Evolutionary conservation across 2,888 invertebrate species (phyloP).

Genomic region (Drosophila melanosoma): DNA sequence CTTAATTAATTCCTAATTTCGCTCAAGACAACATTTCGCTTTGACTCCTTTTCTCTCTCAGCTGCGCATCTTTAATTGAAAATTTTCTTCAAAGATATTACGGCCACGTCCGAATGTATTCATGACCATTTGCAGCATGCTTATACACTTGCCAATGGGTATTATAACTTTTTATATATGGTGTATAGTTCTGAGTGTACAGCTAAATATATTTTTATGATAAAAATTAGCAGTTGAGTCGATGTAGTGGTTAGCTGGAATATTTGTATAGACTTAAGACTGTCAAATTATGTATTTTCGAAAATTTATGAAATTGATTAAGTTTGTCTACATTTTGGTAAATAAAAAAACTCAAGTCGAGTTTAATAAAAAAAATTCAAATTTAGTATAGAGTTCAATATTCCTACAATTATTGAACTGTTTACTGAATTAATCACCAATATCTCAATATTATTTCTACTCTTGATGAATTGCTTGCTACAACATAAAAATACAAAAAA

Average conservation of each 20-base stretch:
- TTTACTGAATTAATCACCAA: background rate
- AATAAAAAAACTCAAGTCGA: background rate
- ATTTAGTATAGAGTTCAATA: background rate
- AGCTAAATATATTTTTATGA: background rate
- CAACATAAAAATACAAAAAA: background rate
- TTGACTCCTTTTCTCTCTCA: constrained; percentile 66
- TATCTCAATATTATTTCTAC: background rate
- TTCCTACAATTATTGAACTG: background rate
- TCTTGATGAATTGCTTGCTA: background rate
- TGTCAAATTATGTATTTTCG: background rate
- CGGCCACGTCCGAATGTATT: constrained; percentile 41
- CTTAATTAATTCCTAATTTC: constrained; percentile 80
- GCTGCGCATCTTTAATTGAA: constrained; percentile 72
- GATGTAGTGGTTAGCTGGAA: background rate
- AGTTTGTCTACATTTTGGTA: background rate
- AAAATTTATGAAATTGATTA: background rate
- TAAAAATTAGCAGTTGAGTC: background rate
- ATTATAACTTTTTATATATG: background rate
- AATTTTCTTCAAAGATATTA: constrained; percentile 67
- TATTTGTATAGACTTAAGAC: background rate
- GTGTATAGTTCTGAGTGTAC: background rate
- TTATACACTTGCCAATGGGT: background rate
- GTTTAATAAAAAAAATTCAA: too few species aligned
- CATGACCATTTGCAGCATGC: constrained; percentile 42
- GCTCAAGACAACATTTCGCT: constrained; percentile 58